Percentiles rank a stretch among this genome's conserved stretches.
Evolutionary conservation across 2,888 invertebrate species (phyloP).

Genomic region (Amblyteles armatorius): DNA sequence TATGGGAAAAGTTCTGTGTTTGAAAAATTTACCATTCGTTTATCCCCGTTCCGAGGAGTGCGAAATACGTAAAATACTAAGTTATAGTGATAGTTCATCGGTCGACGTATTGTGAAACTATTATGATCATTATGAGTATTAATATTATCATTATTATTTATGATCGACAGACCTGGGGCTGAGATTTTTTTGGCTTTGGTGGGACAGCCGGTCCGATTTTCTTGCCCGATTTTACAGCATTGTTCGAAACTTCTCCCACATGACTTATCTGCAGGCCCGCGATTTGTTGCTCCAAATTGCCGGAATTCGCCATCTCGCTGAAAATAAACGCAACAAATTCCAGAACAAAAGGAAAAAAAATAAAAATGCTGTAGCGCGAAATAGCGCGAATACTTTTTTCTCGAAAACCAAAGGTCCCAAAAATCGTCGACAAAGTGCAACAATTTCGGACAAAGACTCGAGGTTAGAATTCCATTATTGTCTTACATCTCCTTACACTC

Average conservation of each 20-base stretch:
- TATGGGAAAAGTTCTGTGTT: background rate
- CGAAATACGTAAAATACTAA: slow-evolving; percentile 45
- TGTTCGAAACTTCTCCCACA: slow-evolving; percentile 81
- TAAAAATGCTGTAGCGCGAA: background rate
- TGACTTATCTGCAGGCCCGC: slow-evolving; percentile 89
- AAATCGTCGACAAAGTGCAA: background rate
- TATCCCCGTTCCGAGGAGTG: slow-evolving; percentile 49
- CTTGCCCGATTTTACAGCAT: slow-evolving; percentile 83
- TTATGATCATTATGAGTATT: background rate
- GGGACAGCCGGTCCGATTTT: slow-evolving; percentile 93
- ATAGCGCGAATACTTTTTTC: background rate
- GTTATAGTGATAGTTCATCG: slow-evolving; percentile 18
- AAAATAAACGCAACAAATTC: background rate
- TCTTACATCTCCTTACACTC: slow-evolving; percentile 15
- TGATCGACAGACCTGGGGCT: slow-evolving; percentile 85
- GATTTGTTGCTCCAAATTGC: slow-evolving; percentile 90
- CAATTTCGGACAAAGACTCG: background rate
- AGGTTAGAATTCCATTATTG: slow-evolving; percentile 31
- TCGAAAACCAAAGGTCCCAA: background rate
- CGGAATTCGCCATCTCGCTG: slow-evolving; percentile 85
- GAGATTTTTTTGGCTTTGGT: slow-evolving; percentile 90
- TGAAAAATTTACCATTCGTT: slow-evolving; percentile 55
- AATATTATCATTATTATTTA: slow-evolving; percentile 32
- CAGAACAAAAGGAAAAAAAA: background rate
- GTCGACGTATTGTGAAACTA: slow-evolving; percentile 18